Base-by-base conservation (phyloP, 2,888 invertebrate genomes). In the Ctena decussata region DNA sequence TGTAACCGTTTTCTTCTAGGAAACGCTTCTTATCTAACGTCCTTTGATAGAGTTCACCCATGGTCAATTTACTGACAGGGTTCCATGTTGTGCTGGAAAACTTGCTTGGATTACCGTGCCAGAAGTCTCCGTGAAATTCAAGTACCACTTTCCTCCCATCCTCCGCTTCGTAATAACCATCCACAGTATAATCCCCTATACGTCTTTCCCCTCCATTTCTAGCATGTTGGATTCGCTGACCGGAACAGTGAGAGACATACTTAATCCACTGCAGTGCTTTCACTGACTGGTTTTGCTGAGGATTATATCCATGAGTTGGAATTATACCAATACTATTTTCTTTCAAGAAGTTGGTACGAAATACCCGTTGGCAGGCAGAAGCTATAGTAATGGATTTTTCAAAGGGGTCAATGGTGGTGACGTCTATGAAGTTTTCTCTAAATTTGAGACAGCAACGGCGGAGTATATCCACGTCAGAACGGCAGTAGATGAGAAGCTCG, bases 51-150 rank as follows among this genome's bases (percentile, higher is more conserved):
- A 82, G 39, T 18, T 85, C 85, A 35, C 41, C 39, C 81, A 85
- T 84, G n/a, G 73, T 37, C 39, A 49, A 21, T 30, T 73, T 72
- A 39, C 41, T 69, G 0, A 84, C 84, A n/a, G 70, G 41, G 32
- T 78, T 82, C 37, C 60, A 35, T 18, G 77, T 82, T n/a, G 44
- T 46, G 30, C 49, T 37, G 57, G 82, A 75, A 75, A 76, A 41
- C 21, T 53, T 53, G 24, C 57, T 46, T 35, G 69, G 74, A n/a
- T n/a, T n/a, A n/a, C n/a, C n/a, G n/a, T n/a, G n/a, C n/a, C n/a
- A n/a, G n/a, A n/a, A n/a, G n/a, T 46, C 73, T 8, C 27, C 57
- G 27, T 84, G 79, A 46, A 82, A 84, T 71, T 87, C 84, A n/a
- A 84, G 46, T 15, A 77, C 79, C 21, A 57, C 60, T 49, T 65